phyloP scores from a whole-genome alignment of 2,113 vertebrate genomes.

The Stictonetta naevosa region DNA sequence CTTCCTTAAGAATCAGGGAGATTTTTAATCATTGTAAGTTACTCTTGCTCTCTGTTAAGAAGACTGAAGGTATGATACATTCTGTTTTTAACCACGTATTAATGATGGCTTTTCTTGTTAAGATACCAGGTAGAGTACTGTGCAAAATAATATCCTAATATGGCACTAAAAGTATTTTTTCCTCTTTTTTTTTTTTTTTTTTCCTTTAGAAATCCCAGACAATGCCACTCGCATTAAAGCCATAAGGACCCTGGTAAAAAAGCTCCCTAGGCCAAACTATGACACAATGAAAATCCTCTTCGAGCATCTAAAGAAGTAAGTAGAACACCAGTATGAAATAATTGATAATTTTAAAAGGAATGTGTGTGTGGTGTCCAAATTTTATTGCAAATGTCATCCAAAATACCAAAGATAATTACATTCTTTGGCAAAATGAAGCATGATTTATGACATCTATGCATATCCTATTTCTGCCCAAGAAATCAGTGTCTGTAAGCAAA shows the following conservation, averaged over 20 bases:
- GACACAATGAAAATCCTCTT: slow-evolving; percentile 94
- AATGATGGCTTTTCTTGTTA: background rate
- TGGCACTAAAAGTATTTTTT: background rate
- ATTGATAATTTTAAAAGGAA: background rate
- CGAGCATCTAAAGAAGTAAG: slow-evolving; percentile 90
- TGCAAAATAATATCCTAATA: background rate
- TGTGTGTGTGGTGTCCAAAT: background rate
- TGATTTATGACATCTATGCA: background rate
- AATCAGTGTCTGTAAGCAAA: background rate
- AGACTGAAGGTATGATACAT: background rate
- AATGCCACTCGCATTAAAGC: slow-evolving; percentile 76
- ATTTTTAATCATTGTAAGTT: background rate
- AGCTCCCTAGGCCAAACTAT: slow-evolving; percentile 88
- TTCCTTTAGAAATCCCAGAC: slow-evolving; percentile 84
- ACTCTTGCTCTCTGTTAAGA: background rate
- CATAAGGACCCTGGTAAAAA: slow-evolving; percentile 84
- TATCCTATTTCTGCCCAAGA: background rate
- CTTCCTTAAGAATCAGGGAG: background rate
- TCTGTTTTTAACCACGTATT: background rate
- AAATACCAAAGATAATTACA: background rate
- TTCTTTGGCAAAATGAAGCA: background rate
- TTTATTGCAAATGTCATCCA: background rate
- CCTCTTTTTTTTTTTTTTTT: background rate
- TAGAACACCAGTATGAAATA: background rate
- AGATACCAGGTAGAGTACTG: background rate